Percentiles rank a stretch among this genome's conserved stretches.
Conservation (phyloP, 2,888 invertebrate species). For the Philereme vetulata region DNA sequence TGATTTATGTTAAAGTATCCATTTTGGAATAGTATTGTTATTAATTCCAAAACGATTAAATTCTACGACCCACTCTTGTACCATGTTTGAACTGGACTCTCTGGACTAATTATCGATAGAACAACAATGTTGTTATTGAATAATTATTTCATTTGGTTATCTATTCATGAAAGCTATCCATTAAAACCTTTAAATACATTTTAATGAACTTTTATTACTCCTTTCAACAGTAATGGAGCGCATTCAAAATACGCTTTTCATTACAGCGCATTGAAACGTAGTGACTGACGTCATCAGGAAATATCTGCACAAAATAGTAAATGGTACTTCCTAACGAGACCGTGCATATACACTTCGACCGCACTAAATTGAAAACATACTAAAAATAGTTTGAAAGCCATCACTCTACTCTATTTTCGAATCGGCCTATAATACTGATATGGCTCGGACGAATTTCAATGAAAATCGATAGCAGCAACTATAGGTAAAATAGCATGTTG, state of each 20-base stretch:
- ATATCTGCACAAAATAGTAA: constrained; percentile 8
- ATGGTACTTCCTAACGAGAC: constrained; percentile 19
- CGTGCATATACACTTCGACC: constrained; percentile 6
- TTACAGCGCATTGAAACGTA: constrained; percentile 18
- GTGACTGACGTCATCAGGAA: constrained; percentile 12
- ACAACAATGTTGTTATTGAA: too few relatives aligned
- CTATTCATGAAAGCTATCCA: too few relatives aligned
- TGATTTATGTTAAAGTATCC: too few relatives aligned
- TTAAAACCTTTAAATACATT: neutral
- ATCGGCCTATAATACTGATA: neutral
- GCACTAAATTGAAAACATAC: constrained; percentile 11
- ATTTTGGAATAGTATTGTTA: too few relatives aligned
- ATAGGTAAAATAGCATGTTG: too few relatives aligned
- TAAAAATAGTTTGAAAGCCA: constrained; percentile 7
- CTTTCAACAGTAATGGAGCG: constrained; percentile 11
- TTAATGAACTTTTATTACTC: constrained; percentile 9
- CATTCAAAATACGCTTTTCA: constrained; percentile 24
- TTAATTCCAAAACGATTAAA: too few relatives aligned
- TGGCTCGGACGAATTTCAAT: too few relatives aligned
- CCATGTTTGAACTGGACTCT: too few relatives aligned
- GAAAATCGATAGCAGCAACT: too few relatives aligned
- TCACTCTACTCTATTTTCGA: constrained; percentile 7
- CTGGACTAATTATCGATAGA: too few relatives aligned
- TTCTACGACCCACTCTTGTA: too few relatives aligned
- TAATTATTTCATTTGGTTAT: too few relatives aligned